phyloP scores from a whole-genome alignment of 2,797 vertebrate genomes.

The Chiloscyllium punctatum region DNA sequence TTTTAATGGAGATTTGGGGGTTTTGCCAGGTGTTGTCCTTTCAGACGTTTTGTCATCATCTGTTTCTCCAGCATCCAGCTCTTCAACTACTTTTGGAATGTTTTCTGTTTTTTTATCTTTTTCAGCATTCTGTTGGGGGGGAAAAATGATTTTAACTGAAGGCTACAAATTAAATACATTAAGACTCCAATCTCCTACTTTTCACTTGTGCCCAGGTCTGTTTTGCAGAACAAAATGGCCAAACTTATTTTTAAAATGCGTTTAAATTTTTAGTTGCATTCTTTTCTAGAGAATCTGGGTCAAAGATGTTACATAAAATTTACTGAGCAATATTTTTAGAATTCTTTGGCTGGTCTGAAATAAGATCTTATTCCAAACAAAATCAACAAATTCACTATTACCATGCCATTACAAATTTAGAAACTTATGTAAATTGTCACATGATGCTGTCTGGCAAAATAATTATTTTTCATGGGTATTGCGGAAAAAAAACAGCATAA shows the following conservation, averaged over 20 bases:
- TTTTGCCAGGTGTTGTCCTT: constrained; percentile 84
- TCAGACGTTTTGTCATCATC: constrained; percentile 72
- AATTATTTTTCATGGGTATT: background rate
- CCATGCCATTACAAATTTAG: background rate
- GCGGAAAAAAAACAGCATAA: background rate
- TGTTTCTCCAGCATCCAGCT: constrained; percentile 67
- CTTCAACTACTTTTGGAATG: constrained; percentile 55
- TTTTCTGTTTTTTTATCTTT: constrained; percentile 26
- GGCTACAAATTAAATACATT: background rate
- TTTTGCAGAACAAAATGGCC: background rate
- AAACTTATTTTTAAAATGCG: background rate
- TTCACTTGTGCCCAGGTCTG: background rate
- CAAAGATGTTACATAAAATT: background rate
- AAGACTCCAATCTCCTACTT: background rate
- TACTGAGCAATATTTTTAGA: background rate
- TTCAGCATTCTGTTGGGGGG: constrained; percentile 53
- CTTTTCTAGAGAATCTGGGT: background rate
- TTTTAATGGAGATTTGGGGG: constrained; percentile 88
- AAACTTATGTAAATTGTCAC: background rate
- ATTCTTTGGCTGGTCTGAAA: background rate
- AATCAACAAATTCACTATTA: background rate
- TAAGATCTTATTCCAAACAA: background rate
- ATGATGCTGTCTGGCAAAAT: too few species aligned
- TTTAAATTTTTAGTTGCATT: background rate
- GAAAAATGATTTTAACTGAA: background rate